Conservation (phyloP, 2,797 vertebrate species). For the Microhierax caerulescens region DNA sequence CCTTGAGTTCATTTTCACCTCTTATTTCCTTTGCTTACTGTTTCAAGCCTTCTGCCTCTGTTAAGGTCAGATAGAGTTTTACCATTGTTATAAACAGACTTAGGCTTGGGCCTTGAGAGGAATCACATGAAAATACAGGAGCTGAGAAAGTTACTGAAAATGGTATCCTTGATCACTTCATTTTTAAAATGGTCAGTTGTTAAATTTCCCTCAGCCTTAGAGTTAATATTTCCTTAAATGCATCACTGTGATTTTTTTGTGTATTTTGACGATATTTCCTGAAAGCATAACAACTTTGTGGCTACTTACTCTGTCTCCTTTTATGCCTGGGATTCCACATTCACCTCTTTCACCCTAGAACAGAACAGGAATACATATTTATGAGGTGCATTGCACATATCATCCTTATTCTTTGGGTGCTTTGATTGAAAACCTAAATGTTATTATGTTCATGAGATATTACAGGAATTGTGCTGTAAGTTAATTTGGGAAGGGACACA, state of each 20-base stretch:
- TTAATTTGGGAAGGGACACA: not conserved
- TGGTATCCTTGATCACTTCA: not conserved
- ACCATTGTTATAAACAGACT: not conserved
- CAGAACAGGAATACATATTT: constrained; percentile 11
- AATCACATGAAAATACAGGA: not conserved
- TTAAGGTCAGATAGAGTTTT: not conserved
- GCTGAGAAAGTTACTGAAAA: not conserved
- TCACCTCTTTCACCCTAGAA: constrained; percentile 88
- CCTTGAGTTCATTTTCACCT: not conserved
- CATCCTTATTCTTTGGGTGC: not conserved
- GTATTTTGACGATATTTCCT: not conserved
- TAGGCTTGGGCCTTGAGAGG: not conserved
- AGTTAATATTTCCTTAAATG: not conserved
- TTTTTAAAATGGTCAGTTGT: not conserved
- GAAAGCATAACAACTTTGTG: not conserved
- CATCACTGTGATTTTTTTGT: not conserved
- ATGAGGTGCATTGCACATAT: not conserved
- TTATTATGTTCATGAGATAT: not conserved
- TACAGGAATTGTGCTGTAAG: not conserved
- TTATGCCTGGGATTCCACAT: constrained; percentile 89
- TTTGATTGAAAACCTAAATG: not conserved
- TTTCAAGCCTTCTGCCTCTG: not conserved
- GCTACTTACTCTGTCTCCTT: constrained; percentile 87
- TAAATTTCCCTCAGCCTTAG: not conserved
- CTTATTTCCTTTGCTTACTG: not conserved